These are phyloP conservation scores for Ornithoptera priamus DNA, from an alignment of 2,888 invertebrate species.

Conservation along the genomic window DNA sequence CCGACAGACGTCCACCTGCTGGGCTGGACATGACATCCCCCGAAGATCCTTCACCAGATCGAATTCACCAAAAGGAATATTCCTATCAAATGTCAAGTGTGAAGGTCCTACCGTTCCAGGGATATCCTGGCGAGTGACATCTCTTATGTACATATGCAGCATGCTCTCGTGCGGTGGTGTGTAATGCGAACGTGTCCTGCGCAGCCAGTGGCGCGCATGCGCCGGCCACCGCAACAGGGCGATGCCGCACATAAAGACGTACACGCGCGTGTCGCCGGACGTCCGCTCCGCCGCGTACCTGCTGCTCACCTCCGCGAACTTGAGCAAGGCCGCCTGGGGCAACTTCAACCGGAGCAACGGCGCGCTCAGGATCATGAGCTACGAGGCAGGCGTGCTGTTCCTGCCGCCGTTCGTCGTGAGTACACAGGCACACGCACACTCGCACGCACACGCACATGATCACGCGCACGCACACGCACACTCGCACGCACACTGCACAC, in stretches of 20 bases:
- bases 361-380: slow-evolving; percentile 87
- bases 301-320: slow-evolving; percentile 94
- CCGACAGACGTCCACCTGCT: no score
- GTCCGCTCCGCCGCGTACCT: slow-evolving; percentile 87
- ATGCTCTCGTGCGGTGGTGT: no score
- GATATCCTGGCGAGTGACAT: no score
- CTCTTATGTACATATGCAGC: no score
- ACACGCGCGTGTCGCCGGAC: slow-evolving; percentile 87
- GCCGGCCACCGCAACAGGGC: slow-evolving; percentile 85
- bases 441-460: no score
- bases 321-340: slow-evolving; percentile 99
- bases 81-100: no score
- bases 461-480: no score
- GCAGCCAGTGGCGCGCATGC: slow-evolving; percentile 91
- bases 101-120: no score
- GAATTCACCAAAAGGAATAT: no score
- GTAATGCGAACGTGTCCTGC: not conserved
- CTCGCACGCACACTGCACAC: no score
- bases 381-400: slow-evolving; percentile 94
- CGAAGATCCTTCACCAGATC: no score
- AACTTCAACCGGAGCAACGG: slow-evolving; percentile 80
- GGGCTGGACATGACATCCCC: no score
- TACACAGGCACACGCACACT: slow-evolving; percentile 34
- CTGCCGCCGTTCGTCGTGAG: slow-evolving; percentile 90
- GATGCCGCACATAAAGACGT: slow-evolving; percentile 97